Percentiles rank a stretch among this genome's conserved stretches.
Conservation (phyloP, 1,140 invertebrate genomes). For the Drosophila albomicans region DNA sequence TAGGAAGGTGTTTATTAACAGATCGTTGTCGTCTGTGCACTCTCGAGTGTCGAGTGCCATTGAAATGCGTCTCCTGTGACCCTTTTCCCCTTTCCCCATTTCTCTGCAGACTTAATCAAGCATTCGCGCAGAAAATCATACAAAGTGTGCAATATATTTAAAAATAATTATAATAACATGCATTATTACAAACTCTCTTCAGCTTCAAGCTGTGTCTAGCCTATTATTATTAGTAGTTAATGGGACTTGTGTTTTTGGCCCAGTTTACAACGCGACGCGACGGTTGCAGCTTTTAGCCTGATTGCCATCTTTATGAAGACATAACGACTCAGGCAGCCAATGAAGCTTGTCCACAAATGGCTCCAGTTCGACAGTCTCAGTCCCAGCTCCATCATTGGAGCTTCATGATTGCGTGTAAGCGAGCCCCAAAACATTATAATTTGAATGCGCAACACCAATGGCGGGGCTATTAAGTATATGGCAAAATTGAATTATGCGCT, state of each 20-base stretch:
- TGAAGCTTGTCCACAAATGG: slow-evolving; percentile 30
- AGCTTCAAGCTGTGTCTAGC: slow-evolving; percentile 41
- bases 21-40: slow-evolving; percentile 66
- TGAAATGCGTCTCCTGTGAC: slow-evolving; percentile 31
- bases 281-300: slow-evolving; percentile 47
- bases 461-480: slow-evolving; percentile 45
- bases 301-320: slow-evolving; percentile 84
- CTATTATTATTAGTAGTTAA: slow-evolving; percentile 65
- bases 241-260: slow-evolving; percentile 63
- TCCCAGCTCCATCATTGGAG: neutral
- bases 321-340: slow-evolving; percentile 60
- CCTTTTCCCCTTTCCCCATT: neutral
- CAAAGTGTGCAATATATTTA: slow-evolving; percentile 79
- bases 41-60: slow-evolving; percentile 57
- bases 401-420: slow-evolving; percentile 26
- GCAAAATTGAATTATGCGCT: slow-evolving; percentile 48
- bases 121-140: slow-evolving; percentile 77
- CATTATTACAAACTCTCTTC: slow-evolving; percentile 35
- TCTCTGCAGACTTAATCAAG: slow-evolving; percentile 41
- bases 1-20: slow-evolving; percentile 84
- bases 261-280: slow-evolving; percentile 65
- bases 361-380: neutral
- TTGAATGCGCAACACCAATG: slow-evolving; percentile 56
- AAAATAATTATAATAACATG: slow-evolving; percentile 81
- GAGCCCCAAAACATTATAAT: slow-evolving; percentile 61